These are phyloP conservation scores for Theristicus caerulescens DNA, from an alignment of 2,113 vertebrate species.

Conservation along the genomic window DNA sequence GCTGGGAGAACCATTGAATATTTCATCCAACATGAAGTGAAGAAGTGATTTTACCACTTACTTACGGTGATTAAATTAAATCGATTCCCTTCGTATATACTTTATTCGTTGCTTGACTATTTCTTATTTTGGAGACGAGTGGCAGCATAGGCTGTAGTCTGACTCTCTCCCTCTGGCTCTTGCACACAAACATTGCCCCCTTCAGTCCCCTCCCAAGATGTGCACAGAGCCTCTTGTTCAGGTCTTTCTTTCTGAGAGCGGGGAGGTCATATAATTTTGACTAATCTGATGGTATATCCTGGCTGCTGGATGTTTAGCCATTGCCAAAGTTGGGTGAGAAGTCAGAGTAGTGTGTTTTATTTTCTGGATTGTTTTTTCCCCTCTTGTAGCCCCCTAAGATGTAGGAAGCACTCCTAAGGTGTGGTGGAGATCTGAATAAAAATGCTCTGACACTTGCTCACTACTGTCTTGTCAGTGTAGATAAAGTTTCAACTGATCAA, in stretches of 20 bases:
- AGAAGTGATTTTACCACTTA: constrained; percentile 47
- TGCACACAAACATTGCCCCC: background rate
- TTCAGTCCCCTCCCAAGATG: fast-evolving
- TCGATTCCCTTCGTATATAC: background rate
- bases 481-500: constrained; percentile 67
- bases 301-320: background rate
- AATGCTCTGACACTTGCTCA: constrained; percentile 62
- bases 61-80: constrained; percentile 53
- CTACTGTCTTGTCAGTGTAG: constrained; percentile 66
- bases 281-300: background rate
- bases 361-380: background rate
- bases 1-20: constrained; percentile 31
- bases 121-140: background rate
- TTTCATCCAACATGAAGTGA: constrained; percentile 53
- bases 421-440: constrained; percentile 31
- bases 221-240: background rate
- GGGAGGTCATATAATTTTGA: background rate
- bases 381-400: background rate
- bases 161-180: background rate
- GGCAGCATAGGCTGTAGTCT: background rate
- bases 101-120: constrained; percentile 22
- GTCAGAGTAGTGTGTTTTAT: background rate
- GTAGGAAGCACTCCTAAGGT: background rate
- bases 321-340: background rate
- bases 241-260: background rate